These are phyloP conservation scores for Schizothorax lantsangensis DNA, from an alignment of 2,797 vertebrate genomes.

Conservation along the genomic window DNA sequence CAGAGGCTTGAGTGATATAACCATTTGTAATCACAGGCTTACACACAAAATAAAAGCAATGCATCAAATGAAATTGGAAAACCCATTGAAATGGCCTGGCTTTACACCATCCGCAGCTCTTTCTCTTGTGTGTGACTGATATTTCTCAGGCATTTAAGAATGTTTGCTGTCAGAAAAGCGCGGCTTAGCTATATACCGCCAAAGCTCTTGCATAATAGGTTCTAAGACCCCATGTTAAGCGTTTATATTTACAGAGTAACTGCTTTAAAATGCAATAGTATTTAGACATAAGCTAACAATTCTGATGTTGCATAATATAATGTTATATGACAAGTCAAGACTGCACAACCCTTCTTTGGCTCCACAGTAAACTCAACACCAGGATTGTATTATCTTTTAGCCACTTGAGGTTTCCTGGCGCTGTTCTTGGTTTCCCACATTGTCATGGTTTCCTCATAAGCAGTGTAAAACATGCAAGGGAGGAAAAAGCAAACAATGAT, in stretches of 20 bases:
- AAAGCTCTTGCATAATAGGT: conserved; percentile 30
- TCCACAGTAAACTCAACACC: not conserved
- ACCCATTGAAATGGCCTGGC: not conserved
- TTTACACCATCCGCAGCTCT: not conserved
- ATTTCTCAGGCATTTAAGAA: conserved; percentile 11
- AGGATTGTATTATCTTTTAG: not conserved
- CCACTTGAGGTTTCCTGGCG: conserved; percentile 7
- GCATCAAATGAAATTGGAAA: conserved; percentile 19
- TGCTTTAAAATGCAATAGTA: not conserved
- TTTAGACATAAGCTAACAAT: conserved; percentile 21
- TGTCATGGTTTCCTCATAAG: conserved; percentile 20
- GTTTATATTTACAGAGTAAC: not conserved
- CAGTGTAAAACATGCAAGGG: not conserved
- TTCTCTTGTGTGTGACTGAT: not conserved
- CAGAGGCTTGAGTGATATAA: conserved; percentile 22
- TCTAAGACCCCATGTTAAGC: conserved; percentile 12
- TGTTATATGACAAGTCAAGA: not conserved
- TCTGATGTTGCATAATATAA: not conserved
- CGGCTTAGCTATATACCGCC: not conserved
- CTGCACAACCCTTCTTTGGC: not conserved
- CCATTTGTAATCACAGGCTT: conserved; percentile 12
- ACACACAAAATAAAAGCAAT: conserved; percentile 22
- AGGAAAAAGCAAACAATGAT: not conserved
- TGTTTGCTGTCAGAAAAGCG: not conserved
- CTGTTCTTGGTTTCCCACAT: conserved; percentile 30